Conservation (phyloP, 2,797 vertebrate species). For the Bovichtus diacanthus region DNA sequence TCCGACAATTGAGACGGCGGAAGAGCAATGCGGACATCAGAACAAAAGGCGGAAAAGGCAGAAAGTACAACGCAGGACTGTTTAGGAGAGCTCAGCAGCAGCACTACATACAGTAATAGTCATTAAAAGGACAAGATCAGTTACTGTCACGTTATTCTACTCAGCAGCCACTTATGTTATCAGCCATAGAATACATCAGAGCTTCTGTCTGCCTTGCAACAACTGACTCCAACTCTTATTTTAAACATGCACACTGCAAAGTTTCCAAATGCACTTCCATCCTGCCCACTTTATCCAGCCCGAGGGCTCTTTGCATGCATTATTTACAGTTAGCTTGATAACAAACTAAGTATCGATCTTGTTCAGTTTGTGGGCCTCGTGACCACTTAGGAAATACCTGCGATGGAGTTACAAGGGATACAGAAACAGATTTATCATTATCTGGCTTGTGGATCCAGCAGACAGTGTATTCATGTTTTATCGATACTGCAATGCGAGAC, state of each 20-base stretch:
- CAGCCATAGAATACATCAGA: neutral
- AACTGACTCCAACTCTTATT: slow-evolving; percentile 2
- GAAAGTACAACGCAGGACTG: neutral
- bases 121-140: neutral
- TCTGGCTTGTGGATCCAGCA: neutral
- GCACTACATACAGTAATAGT: neutral
- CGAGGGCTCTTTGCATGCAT: slow-evolving; percentile 65
- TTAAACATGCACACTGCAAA: slow-evolving; percentile 35
- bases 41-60: slow-evolving; percentile 15
- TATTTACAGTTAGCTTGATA: slow-evolving; percentile 67
- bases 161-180: neutral
- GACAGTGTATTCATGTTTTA: neutral
- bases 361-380: slow-evolving; percentile 24
- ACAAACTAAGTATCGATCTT: slow-evolving; percentile 49
- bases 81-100: neutral
- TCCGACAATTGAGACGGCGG: slow-evolving; percentile 45
- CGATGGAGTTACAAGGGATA: slow-evolving; percentile 3
- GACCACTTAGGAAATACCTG: slow-evolving; percentile 46
- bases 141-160: slow-evolving; percentile 1
- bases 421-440: neutral
- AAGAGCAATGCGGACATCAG: slow-evolving; percentile 48
- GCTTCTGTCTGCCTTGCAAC: neutral
- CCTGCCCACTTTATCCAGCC: slow-evolving; percentile 22
- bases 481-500: neutral
- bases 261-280: slow-evolving; percentile 39